Evolutionary conservation across 2,113 vertebrate species (phyloP), one percentile per base, ranked within the genome.

Genomic region (Spea multiplicata): DNA sequence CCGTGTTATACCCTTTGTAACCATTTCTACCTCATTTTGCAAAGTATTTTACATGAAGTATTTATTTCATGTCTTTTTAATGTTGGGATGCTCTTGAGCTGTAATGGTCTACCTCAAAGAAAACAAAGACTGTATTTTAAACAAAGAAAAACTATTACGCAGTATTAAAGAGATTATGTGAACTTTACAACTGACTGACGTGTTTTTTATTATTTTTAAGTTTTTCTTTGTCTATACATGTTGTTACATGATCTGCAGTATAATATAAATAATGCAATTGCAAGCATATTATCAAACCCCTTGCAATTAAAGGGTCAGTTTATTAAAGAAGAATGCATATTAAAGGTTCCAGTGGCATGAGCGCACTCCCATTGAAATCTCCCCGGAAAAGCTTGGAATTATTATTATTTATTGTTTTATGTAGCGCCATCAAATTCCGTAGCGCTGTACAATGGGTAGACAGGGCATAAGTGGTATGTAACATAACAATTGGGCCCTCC

Each of bases 1-100:
- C 64, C 71, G 78, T 80, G 70, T 80, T 71, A 93, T 89, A 89
- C 93, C 90, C 93, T 95, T 91, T 96, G 94, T 95, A 94, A 98
- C 96, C 95, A 95, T 96, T 97, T 99, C 97, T 99, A 98, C 97
- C 97, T 99, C 96, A 96, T 96, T 96, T 95, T 97, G 95, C 93
- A 91, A 93, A 89, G 84, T 95, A 94, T 96, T 97, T 94, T 97
- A 98, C 94, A 95, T 95, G 95, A 95, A 94, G 73, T 99, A 96
- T 96, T 97, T 97, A 97, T 97, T 96, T 97, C 95, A 95, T 95
- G 95, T 94, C 93, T 90, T 93, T 94, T 89, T 88, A 90, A 93
- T 94, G 94, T 94, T 92, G 90, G 94, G 92, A 94, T 92, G 94
- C 94, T 95, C 91, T 94, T 95, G 90, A 94, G 91, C 93, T 97